Evolutionary conservation across 2,113 vertebrate genomes (phyloP).

Genomic region (Aldabrachelys gigantea): DNA sequence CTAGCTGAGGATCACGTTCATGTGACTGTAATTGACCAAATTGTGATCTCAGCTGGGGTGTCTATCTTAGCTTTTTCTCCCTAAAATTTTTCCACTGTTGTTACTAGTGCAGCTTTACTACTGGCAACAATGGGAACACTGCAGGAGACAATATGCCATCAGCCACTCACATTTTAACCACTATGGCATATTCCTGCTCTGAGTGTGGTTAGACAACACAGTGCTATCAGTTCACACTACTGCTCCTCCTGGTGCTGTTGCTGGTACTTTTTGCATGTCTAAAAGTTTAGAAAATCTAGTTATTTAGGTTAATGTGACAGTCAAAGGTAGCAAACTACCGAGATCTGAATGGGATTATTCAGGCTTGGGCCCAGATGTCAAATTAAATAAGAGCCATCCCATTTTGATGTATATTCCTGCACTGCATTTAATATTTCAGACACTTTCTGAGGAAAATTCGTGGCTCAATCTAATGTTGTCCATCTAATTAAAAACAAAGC

Average conservation of each 20-base stretch:
- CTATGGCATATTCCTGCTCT: neutral
- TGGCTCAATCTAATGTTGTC: neutral
- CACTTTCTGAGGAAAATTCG: neutral
- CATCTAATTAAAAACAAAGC: neutral
- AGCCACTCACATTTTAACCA: neutral
- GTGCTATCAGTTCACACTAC: rapidly evolving
- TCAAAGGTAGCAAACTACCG: neutral
- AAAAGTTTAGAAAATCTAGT: neutral
- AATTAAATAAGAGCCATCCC: neutral
- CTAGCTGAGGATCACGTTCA: neutral
- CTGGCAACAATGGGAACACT: neutral
- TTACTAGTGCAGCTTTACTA: rapidly evolving
- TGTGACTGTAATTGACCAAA: neutral
- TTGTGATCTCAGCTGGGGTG: neutral
- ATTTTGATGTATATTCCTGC: neutral
- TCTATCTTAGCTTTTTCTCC: neutral
- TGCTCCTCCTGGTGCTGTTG: neutral
- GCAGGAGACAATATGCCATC: neutral
- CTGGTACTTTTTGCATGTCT: neutral
- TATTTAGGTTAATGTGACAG: neutral
- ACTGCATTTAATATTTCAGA: neutral
- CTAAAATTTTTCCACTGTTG: rapidly evolving
- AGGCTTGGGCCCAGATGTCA: neutral
- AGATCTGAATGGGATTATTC: neutral
- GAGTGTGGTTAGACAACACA: neutral